A percentile compares a stretch with the other conserved stretches of the same genome.
Conservation (phyloP, 2,888 invertebrate genomes). For the Rhimphoctona megacephalus region DNA sequence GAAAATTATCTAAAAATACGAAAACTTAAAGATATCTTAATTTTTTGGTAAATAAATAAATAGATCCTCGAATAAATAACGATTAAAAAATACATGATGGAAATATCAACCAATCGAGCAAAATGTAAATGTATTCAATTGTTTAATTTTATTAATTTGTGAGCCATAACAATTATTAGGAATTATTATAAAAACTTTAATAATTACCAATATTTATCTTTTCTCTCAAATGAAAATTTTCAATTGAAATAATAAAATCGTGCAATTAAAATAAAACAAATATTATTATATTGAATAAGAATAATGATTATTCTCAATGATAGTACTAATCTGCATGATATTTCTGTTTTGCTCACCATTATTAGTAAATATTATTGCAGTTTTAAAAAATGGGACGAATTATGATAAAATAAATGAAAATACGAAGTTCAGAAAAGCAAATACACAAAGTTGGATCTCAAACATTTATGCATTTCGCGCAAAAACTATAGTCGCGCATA, state of each 20-base stretch:
- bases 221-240: too few relatives aligned
- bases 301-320: background rate
- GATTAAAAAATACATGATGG: background rate
- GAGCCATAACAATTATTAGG: too few relatives aligned
- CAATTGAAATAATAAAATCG: too few relatives aligned
- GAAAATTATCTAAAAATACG: background rate
- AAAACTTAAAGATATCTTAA: background rate
- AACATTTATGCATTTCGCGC: conserved; percentile 6
- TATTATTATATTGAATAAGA: background rate
- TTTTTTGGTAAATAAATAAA: background rate
- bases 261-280: background rate
- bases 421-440: background rate
- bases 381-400: background rate
- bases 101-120: background rate
- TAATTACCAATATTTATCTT: too few relatives aligned
- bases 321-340: background rate
- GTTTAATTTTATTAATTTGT: too few relatives aligned
- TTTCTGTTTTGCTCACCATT: too few relatives aligned
- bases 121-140: background rate
- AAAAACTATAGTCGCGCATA: background rate
- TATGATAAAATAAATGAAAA: background rate
- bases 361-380: background rate
- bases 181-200: too few relatives aligned
- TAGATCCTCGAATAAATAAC: background rate
- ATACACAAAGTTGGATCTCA: background rate